phyloP scores from a whole-genome alignment of 2,113 vertebrate species.

The Dipodomys merriami region DNA sequence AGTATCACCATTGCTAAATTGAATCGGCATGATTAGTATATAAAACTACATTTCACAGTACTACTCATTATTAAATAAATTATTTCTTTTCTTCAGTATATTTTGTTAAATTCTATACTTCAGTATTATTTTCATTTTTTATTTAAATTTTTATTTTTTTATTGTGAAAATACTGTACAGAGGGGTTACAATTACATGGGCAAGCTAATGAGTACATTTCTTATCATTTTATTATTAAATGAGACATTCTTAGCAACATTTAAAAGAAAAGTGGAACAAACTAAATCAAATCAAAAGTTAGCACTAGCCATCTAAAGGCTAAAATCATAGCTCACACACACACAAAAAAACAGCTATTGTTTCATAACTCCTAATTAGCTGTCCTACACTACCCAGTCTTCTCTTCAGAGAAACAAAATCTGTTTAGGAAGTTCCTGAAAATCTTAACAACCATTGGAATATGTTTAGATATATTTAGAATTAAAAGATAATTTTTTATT shows the following conservation, averaged over 20 bases:
- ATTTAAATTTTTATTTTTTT: neutral
- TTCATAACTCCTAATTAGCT: neutral
- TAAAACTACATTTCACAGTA: neutral
- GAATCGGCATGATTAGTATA: neutral
- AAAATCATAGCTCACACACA: constrained; percentile 2
- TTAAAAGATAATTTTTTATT: neutral
- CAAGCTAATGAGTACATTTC: too few species aligned
- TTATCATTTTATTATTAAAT: neutral
- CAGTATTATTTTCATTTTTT: neutral
- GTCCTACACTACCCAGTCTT: neutral
- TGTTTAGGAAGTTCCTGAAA: neutral
- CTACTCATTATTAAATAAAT: neutral
- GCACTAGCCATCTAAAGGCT: neutral
- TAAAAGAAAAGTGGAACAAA: neutral
- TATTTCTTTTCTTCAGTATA: neutral
- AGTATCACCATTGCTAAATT: neutral
- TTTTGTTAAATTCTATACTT: neutral
- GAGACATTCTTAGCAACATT: neutral
- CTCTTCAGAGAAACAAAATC: neutral
- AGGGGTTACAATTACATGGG: too few species aligned
- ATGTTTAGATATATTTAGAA: neutral
- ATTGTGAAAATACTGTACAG: too few species aligned
- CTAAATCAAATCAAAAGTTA: neutral
- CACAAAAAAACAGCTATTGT: neutral
- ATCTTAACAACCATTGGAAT: neutral